Base-by-base conservation (phyloP, 2,113 vertebrate genomes). In the Hirundichthys speculiger region DNA sequence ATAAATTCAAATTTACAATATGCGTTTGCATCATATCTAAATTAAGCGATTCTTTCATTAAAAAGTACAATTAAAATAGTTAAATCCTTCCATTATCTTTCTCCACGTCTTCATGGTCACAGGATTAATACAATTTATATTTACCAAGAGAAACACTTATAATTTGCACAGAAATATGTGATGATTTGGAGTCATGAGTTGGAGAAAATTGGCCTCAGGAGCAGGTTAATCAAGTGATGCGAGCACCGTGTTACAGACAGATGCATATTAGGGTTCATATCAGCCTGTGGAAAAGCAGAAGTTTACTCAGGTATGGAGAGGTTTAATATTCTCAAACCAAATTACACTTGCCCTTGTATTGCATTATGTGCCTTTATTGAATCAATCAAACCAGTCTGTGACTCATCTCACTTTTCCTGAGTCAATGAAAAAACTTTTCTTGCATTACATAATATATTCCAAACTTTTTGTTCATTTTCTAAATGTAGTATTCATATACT, bases 251-350 rank as follows among this genome's bases (percentile, higher is more conserved):
- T 77, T 73, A 57, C 54, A 82, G 66, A 61, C 75, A 63, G 64
- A 58, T 75, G 77, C 71, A 78, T 66, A 77, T 83, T 71, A 69
- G 43, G 24, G 40, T 45, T 75, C 47, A 66, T 77, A 77, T 75
- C 59, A 57, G 73, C 64, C 53, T 24, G 64, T 57, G 62, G 74
- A 72, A 69, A 71, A 77, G 75, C 67, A 75, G 39, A 70, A 53
- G 60, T 77, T 76, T 74, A 62, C 80, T 85, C 84, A 82, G 80
- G 83, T 88, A 84, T 77, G 64, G 73, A 80, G 80, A 80, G 65
- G 70, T 87, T 85, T 84, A 82, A 87, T 89, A 82, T 74, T 75
- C 55, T 78, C 38, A 84, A 89, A 89, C 74, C 62, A 42, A 82
- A 87, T 89, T 85, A 87, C 59, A 67, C 73, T 67, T 80, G 74